Base-by-base conservation (phyloP, 2,888 invertebrate species). In the Philereme transversata region DNA sequence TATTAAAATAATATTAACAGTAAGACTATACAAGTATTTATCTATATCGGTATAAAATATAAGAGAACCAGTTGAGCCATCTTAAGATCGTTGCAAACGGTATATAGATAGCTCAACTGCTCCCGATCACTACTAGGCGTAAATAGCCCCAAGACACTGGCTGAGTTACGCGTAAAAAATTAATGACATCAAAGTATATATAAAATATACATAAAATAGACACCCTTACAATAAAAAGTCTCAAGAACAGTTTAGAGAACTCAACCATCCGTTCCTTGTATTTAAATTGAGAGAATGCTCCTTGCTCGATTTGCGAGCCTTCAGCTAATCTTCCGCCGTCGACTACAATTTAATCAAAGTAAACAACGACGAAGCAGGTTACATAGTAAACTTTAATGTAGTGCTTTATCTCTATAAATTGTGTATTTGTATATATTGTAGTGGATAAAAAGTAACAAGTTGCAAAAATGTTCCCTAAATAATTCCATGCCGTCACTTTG, bases 271-370 rank as follows among this genome's bases (percentile, higher is more conserved):
- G 80, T 88, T 84, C 83, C 75, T 85, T 86, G 87, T 87, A 90
- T 90, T 89, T 87, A 90, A 90, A 91, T 89, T 81, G 82, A 81
- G 87, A 86, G 84, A 89, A 88, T 82, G 79, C 86, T 87, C 83
- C 83, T 82, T 79, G 87, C 87, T 87, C 91, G 87, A 90, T 90
- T 91, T 88, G 87, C 87, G 86, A 84, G 84, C 87, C 90, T 87
- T 86, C 82, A 75, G 88, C 90, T 91, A 90, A 92, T 92, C 91
- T 90, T 86, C 86, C 84, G 79, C 83, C 87, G 90, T 90, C 88
- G 87, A 88, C 87, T 90, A 90, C 91, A 91, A 90, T 91, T 92
- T 92, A 92, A 92, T 92, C 92, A 92, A 89, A 91, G 88, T 87
- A 91, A 92, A 91, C 91, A 92, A 89, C 87, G 86, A 84, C 80